phyloP scores from a whole-genome alignment of 2,888 invertebrate species.

The Quadriops clusia region DNA sequence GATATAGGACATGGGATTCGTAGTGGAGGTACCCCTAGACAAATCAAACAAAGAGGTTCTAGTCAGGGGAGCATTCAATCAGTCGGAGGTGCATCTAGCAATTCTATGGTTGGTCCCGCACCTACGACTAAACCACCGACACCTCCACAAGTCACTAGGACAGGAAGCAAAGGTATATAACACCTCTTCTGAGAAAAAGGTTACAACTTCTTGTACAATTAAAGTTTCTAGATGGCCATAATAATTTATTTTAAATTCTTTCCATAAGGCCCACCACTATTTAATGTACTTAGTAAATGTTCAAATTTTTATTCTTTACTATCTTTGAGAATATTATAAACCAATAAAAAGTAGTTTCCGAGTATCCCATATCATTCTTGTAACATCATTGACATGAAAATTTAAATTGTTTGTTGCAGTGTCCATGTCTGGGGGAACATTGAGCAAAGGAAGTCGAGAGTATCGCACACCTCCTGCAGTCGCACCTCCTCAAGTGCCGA shows the following conservation, averaged over 20 bases:
- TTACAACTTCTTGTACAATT: constrained; percentile 10
- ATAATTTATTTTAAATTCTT: constrained; percentile 10
- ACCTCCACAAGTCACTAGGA: constrained; percentile 71
- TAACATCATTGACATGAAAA: constrained; percentile 1
- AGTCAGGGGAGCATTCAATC: constrained; percentile 50
- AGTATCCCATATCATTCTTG: not conserved
- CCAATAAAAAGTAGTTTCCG: not conserved
- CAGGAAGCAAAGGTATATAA: constrained; percentile 34
- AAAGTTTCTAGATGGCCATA: not conserved
- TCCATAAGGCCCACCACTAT: constrained; percentile 19
- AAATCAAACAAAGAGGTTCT: constrained; percentile 65
- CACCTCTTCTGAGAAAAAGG: too few relatives aligned
- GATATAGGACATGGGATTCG: constrained; percentile 89
- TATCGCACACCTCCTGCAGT: constrained; percentile 94
- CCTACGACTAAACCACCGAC: constrained; percentile 94
- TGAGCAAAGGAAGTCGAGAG: constrained; percentile 66
- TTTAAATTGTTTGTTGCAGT: constrained; percentile 14
- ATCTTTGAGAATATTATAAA: too few relatives aligned
- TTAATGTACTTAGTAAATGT: not conserved
- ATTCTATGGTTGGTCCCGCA: constrained; percentile 60
- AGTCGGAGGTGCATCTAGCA: constrained; percentile 33
- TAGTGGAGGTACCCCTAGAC: constrained; percentile 55
- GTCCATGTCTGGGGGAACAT: constrained; percentile 37
- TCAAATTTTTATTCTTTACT: too few relatives aligned
- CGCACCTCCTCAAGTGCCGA: constrained; percentile 93